These are phyloP conservation scores for Odiellus spinosus DNA, from an alignment of 2,888 invertebrate genomes.

Conservation along the genomic window DNA sequence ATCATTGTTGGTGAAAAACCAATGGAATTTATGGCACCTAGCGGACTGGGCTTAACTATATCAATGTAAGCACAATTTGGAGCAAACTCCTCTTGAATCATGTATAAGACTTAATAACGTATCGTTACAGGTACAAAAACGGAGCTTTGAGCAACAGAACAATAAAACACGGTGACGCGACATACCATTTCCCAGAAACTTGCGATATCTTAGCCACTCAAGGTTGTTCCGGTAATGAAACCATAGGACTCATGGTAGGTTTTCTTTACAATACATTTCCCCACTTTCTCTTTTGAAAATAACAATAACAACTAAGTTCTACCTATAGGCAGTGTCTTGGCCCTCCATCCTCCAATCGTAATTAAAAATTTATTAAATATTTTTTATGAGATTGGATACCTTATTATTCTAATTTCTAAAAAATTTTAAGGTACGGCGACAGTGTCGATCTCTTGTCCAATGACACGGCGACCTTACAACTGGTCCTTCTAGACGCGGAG, in stretches of 20 bases:
- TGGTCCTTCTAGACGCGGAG: conserved; percentile 20
- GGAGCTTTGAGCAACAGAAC: conserved; percentile 19
- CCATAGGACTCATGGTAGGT: conserved; percentile 20
- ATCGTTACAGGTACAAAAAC: conserved; percentile 19
- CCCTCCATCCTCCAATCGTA: conserved; percentile 22
- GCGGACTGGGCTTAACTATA: conserved; percentile 21
- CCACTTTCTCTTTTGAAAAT: no score
- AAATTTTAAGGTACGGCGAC: no score
- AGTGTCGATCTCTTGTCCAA: conserved; percentile 20
- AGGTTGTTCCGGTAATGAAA: conserved; percentile 21
- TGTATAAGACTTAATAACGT: no score
- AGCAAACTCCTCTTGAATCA: no score
- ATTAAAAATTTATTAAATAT: no score
- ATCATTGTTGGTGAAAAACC: conserved; percentile 22
- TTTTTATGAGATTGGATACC: no score
- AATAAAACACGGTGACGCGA: conserved; percentile 21
- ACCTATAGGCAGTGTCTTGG: conserved; percentile 21
- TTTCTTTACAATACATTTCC: background rate
- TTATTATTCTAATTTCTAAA: no score
- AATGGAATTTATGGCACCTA: conserved; percentile 20
- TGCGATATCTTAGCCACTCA: conserved; percentile 19
- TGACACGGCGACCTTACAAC: conserved; percentile 22
- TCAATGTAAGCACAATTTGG: conserved; percentile 18
- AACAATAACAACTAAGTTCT: background rate
- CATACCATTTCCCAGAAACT: conserved; percentile 21